Conservation (phyloP, 2,888 invertebrate genomes). For the Pedicia rivosa region DNA sequence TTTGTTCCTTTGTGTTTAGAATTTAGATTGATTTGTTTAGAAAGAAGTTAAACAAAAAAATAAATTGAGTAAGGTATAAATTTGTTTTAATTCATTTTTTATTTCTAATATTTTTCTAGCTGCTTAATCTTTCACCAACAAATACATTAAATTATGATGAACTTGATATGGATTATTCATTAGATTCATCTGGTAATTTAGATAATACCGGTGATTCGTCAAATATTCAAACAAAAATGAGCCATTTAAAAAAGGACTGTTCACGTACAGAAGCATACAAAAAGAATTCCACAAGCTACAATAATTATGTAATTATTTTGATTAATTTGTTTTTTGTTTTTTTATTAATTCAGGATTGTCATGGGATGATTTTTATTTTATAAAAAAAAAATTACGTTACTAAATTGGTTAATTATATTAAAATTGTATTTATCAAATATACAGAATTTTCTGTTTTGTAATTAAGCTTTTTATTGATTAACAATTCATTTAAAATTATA, state of each 20-base stretch:
- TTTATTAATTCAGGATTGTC: background rate
- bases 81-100: conserved; percentile 8
- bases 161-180: conserved; percentile 27
- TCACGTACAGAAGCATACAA: conserved; percentile 22
- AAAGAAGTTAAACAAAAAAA: too few species aligned
- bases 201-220: conserved; percentile 28
- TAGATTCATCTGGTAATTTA: conserved; percentile 25
- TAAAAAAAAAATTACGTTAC: too few species aligned
- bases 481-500: too few species aligned
- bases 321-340: conserved; percentile 4
- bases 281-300: conserved; percentile 12
- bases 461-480: too few species aligned
- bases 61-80: too few species aligned
- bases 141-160: conserved; percentile 20
- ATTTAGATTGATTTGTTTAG: too few species aligned
- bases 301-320: conserved; percentile 17
- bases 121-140: conserved; percentile 23
- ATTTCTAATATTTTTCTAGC: conserved; percentile 14
- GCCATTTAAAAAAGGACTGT: conserved; percentile 22
- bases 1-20: too few species aligned
- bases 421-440: too few species aligned
- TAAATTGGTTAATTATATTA: too few species aligned
- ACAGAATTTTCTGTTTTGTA: too few species aligned
- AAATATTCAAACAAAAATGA: conserved; percentile 23
- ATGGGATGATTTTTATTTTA: too few species aligned